Percentiles rank a stretch among this genome's conserved stretches.
phyloP scores from a whole-genome alignment of 1,140 invertebrate species.

The Eupristina koningsbergeri region DNA sequence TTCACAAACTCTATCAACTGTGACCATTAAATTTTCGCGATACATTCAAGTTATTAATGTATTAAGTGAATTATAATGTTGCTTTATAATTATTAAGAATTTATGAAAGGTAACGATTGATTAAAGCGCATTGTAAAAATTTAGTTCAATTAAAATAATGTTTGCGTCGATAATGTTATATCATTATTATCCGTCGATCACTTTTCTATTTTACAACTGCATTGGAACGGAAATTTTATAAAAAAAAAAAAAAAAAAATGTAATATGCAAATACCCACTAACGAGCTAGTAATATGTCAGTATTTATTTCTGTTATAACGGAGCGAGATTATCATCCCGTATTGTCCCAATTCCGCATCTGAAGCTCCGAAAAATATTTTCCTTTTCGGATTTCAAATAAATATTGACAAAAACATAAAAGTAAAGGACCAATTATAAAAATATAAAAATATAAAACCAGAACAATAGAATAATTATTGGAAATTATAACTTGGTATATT shows the following conservation, averaged over 20 bases:
- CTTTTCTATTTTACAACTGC: background rate
- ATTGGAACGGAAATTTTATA: background rate
- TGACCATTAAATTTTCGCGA: background rate
- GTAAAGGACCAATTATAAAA: background rate
- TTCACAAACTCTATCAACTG: background rate
- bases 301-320: background rate
- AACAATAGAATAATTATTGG: background rate
- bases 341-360: background rate
- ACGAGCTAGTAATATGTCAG: background rate
- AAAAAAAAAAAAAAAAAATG: background rate
- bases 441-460: background rate
- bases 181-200: background rate
- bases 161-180: background rate
- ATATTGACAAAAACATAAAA: background rate
- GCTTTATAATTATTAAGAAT: background rate
- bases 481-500: background rate
- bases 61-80: background rate
- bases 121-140: background rate
- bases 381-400: background rate
- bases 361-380: background rate
- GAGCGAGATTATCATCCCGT: slow-evolving; percentile 3
- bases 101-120: background rate
- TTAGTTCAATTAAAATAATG: background rate
- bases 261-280: background rate
- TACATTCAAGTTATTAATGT: background rate